These are phyloP conservation scores for Arenaria interpres DNA, from an alignment of 2,113 vertebrate genomes.

Conservation along the genomic window DNA sequence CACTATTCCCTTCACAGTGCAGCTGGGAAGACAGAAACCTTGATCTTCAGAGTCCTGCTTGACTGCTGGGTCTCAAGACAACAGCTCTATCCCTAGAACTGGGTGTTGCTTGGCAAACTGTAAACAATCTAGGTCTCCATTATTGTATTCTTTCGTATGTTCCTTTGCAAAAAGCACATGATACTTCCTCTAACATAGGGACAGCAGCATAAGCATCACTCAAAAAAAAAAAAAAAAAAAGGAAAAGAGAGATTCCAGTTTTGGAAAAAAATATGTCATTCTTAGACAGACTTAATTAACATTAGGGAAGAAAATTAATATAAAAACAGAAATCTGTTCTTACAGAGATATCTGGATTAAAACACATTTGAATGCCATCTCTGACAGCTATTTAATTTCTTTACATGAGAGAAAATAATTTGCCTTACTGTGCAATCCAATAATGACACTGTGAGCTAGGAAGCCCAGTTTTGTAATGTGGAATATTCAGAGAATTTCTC, in stretches of 20 bases:
- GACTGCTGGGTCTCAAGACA: background rate
- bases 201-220: background rate
- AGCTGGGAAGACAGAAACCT: background rate
- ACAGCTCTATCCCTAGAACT: background rate
- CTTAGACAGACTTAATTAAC: background rate
- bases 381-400: background rate
- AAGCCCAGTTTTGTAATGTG: background rate
- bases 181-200: background rate
- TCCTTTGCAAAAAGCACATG: background rate
- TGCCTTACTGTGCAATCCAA: background rate
- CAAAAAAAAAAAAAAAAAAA: background rate
- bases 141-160: background rate
- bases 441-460: background rate
- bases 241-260: background rate
- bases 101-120: background rate
- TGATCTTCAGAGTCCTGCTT: background rate
- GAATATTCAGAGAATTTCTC: background rate
- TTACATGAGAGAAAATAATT: background rate
- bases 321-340: background rate
- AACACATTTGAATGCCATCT: background rate
- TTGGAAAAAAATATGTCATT: background rate
- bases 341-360: background rate
- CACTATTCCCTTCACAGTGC: background rate
- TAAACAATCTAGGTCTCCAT: background rate
- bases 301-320: background rate